Percentiles rank a stretch among this genome's conserved stretches.
Evolutionary conservation across 1,140 invertebrate species (phyloP).

Genomic region (Steinernema feltiae): DNA sequence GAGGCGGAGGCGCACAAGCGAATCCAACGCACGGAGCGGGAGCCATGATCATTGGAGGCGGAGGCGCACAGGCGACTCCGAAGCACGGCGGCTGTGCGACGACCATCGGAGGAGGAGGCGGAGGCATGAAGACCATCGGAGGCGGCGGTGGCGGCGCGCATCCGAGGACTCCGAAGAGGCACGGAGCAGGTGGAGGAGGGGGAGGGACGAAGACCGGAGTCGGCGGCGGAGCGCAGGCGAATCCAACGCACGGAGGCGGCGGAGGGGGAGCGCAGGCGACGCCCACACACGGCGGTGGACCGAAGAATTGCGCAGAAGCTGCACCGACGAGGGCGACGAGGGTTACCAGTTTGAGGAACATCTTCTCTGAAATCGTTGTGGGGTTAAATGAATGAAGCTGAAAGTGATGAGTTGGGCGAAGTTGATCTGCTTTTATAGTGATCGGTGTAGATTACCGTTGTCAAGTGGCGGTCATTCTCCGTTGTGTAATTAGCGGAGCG

Average conservation of each 20-base stretch:
- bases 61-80: not conserved
- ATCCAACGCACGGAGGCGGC: not conserved
- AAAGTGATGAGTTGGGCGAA: not conserved
- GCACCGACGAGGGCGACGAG: not conserved
- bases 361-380: not conserved
- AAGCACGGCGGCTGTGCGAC: not conserved
- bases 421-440: not conserved
- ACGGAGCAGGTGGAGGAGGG: not conserved
- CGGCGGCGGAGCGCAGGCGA: slow-evolving; percentile 2
- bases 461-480: not conserved
- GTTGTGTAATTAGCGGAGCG: not conserved
- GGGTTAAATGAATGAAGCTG: not conserved
- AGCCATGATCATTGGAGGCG: not conserved
- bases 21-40: not conserved
- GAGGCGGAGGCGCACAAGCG: not conserved
- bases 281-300: not conserved
- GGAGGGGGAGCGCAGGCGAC: not conserved
- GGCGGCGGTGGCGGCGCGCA: not conserved
- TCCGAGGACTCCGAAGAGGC: not conserved
- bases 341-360: slow-evolving; percentile 7
- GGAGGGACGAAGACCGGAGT: not conserved
- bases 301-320: slow-evolving; percentile 1
- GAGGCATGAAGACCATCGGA: not conserved
- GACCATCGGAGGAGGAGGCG: not conserved
- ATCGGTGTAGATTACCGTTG: not conserved